Evolutionary conservation across 1,140 invertebrate genomes (phyloP), one percentile per base, ranked within the genome.

Genomic region (Psilanteris sp.): DNA sequence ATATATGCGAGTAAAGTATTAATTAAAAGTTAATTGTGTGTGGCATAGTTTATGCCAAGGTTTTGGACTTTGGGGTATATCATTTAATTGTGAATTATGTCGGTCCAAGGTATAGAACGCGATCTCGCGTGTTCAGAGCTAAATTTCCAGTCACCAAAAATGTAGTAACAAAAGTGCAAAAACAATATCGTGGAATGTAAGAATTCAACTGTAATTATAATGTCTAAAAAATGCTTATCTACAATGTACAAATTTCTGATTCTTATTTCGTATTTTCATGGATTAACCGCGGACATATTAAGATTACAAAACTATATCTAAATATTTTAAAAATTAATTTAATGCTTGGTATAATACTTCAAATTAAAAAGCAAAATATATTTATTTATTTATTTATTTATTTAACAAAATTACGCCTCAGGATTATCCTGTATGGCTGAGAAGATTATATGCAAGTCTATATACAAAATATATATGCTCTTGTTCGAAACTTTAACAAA

Each of bases 81-180:
- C 77, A 73, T 66, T 76, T 70, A 73, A 73, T 73, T 70, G 43
- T 68, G 37, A 73, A 79, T 72, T 72, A 72, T 52, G 64, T 61
- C 57, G 55, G 50, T 71, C 48, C 48, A 48, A 62, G 66, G 39
- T 44, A 67, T 59, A 34, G 46, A 74, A 77, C 75, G 75, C 75
- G 75, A 77, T 77, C 67, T 72, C 68, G 75, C 75, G 75, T 77
- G 74, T 55, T 70, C 54, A 57, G 48, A 77, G n/a, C n/a, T n/a
- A n/a, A 67, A 67, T 72, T 68, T 77, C 67, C 8, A 55, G 67
- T 77, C 67, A 39, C 74, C 67, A 72, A 77, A 76, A 77, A 77
- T 68, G 54, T 44, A 39, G 39, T 36, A 13, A 31, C 31, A 16
- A 67, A 50, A 76, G 64, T 37, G 50, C 54, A 77, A 77, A 77